A percentile compares a stretch with the other conserved stretches of the same genome.
Evolutionary conservation across 2,113 vertebrate species (phyloP).

Genomic region (Athene cunicularia): DNA sequence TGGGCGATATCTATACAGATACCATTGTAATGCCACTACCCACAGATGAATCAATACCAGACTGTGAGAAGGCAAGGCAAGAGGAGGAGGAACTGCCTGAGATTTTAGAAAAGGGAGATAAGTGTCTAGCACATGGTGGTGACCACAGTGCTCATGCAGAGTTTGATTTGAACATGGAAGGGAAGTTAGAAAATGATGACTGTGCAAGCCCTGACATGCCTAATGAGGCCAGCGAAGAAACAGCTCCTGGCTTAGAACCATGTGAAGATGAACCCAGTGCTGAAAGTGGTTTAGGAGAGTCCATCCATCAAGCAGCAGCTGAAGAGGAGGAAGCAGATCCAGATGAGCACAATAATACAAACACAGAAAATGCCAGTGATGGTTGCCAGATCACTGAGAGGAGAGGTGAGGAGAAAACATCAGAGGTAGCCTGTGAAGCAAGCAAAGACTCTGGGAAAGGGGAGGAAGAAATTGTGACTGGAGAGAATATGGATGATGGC

Average conservation of each 20-base stretch:
- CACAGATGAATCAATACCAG: not conserved
- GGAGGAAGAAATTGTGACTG: constrained; percentile 13
- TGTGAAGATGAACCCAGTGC: not conserved
- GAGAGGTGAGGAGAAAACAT: not conserved
- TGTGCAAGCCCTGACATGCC: not conserved
- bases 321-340: not conserved
- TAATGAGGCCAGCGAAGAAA: not conserved
- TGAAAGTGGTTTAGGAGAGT: not conserved
- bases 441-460: constrained; percentile 2
- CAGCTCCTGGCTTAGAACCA: not conserved
- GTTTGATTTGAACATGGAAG: not conserved
- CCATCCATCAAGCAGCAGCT: not conserved
- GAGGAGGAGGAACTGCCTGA: not conserved
- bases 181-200: not conserved
- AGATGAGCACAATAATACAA: not conserved
- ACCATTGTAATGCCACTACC: not conserved
- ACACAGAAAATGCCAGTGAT: not conserved
- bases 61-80: not conserved
- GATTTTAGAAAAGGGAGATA: constrained; percentile 10
- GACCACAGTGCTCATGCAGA: not conserved
- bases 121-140: constrained; percentile 20
- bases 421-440: not conserved
- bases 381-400: not conserved
- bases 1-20: not conserved
- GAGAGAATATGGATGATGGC: constrained; percentile 65